A percentile compares a stretch with the other conserved stretches of the same genome.
Conservation (phyloP, 1,140 invertebrate species). For the Aphis craccivora region DNA sequence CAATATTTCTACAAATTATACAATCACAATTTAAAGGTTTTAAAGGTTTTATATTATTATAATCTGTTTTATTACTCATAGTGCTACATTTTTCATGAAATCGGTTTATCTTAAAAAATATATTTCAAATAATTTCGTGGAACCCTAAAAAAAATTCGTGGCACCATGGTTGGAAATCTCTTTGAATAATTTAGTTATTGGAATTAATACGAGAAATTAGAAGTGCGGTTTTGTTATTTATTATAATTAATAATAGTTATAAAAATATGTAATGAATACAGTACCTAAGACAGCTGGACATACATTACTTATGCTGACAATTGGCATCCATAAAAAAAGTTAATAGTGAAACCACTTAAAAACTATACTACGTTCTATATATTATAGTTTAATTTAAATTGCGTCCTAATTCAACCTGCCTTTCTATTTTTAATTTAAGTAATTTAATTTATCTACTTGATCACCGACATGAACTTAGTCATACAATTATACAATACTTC, state of each 20-base stretch:
- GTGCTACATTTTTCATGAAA: no score
- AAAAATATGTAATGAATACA: background rate
- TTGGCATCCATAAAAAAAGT: background rate
- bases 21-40: no score
- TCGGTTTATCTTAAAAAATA: no score
- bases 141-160: no score
- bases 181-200: no score
- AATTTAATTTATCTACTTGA: background rate
- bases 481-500: no score
- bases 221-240: background rate
- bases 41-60: no score
- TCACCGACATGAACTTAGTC: background rate
- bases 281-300: no score
- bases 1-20: no score
- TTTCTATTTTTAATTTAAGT: background rate
- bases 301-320: background rate
- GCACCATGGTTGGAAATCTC: no score
- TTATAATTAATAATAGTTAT: background rate
- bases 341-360: background rate
- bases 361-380: background rate
- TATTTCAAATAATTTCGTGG: no score
- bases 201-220: background rate
- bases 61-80: no score
- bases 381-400: background rate
- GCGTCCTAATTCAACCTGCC: background rate